Conservation (phyloP, 1,140 invertebrate genomes). For the Vollenhovia emeryi region DNA sequence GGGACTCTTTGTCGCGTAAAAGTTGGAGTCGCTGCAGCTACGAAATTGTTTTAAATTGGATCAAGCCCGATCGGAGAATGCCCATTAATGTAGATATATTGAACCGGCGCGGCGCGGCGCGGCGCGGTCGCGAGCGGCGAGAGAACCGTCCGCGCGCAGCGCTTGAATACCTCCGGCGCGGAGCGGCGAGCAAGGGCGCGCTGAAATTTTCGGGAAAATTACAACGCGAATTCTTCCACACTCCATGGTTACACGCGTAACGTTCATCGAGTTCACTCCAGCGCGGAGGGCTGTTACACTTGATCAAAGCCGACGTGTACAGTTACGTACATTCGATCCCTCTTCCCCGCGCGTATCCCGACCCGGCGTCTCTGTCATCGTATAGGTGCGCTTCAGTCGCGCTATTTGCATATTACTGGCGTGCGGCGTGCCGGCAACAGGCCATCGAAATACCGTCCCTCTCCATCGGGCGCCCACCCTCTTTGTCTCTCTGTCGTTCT, state of each 20-base stretch:
- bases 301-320: constrained; percentile 75
- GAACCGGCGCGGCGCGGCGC: no score
- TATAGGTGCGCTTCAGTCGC: constrained; percentile 75
- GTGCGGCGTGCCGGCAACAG: constrained; percentile 77
- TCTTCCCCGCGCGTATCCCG: constrained; percentile 38
- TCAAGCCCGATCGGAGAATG: constrained; percentile 55
- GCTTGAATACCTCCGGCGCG: constrained; percentile 50
- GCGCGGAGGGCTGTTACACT: constrained; percentile 71
- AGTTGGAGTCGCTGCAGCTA: constrained; percentile 44
- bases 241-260: constrained; percentile 72
- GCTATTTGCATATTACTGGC: constrained; percentile 83
- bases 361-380: constrained; percentile 75
- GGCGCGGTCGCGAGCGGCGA: constrained; percentile 25
- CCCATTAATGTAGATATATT: constrained; percentile 58
- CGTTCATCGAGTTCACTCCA: constrained; percentile 74
- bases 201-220: constrained; percentile 73
- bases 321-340: constrained; percentile 71
- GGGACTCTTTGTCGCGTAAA: constrained; percentile 11
- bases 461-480: constrained; percentile 26
- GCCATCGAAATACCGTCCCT: constrained; percentile 77
- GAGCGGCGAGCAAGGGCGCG: not conserved
- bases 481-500: constrained; percentile 28
- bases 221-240: constrained; percentile 72
- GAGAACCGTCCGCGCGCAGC: not conserved
- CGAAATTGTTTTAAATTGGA: constrained; percentile 58